Evolutionary conservation across 2,797 vertebrate species (phyloP).

Genomic region (Pteropus rufus): DNA sequence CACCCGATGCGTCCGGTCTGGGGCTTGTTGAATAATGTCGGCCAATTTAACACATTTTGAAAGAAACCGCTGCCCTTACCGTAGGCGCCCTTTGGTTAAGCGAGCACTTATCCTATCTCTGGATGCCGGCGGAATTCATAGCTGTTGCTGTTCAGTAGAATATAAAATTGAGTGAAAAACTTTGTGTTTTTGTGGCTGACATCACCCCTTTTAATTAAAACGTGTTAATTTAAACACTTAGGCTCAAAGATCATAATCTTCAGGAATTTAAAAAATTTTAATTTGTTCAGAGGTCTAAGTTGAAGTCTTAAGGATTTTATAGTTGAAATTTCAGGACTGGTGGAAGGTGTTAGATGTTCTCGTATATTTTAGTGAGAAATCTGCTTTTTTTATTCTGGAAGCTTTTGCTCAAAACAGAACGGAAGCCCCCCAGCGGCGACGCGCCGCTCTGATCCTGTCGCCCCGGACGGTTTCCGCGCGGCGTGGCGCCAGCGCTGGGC

Average conservation of each 20-base stretch:
- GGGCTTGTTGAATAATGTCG: too few relatives aligned
- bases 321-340: not conserved
- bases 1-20: too few relatives aligned
- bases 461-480: accelerated
- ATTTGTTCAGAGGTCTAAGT: not conserved
- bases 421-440: not conserved
- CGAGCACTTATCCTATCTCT: accelerated
- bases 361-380: not conserved
- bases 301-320: not conserved
- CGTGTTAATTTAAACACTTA: not conserved
- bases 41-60: too few relatives aligned
- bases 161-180: not conserved
- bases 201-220: not conserved
- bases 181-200: not conserved
- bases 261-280: not conserved
- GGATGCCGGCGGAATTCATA: not conserved
- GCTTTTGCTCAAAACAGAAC: not conserved
- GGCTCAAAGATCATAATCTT: not conserved
- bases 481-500: accelerated
- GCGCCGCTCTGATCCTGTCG: accelerated
- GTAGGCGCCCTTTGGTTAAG: accelerated
- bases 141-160: not conserved
- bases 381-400: not conserved
- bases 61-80: accelerated
- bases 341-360: not conserved